Base-by-base conservation (phyloP, 2,113 vertebrate genomes). In the Miniopterus natalensis region DNA sequence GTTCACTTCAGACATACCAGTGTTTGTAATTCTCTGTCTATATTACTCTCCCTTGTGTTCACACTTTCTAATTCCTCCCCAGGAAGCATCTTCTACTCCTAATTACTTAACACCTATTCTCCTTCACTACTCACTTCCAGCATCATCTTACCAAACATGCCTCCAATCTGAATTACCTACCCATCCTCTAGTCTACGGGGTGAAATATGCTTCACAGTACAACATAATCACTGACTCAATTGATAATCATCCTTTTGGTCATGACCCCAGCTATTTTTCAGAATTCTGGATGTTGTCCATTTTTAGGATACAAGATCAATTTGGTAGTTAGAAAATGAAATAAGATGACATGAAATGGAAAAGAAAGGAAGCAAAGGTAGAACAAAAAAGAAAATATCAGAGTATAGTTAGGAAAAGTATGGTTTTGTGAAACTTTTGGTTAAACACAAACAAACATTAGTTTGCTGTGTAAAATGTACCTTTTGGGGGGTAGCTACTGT, bases 401-500 rank as follows among this genome's bases (percentile, higher is more conserved):
- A 84, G 36, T 23, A 20, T 53, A 25, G 21, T 75, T 68, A 92
- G 27, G 6, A 4, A n/a, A 68, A 83, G 42, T 57, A 55, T 1
- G 4, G 17, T 5, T 80, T 85, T 47, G 15, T n/a, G 25, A 40
- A 84, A 84, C 20, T 66, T 79, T 57, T 53, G 23, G 40, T 70
- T 70, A 79, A 89, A 63, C 20, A 68, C 49, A 70, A 80, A 71
- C 75, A 93, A 73, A 78, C 31, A 49, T 47, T 77, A 88, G 40
- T 85, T 85, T 79, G 25, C 49, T 49, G 21, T 15, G 9, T 49
- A 55, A 85, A 78, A 53, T 85, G 2, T 42, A n/a, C 47, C 84
- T 53, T 40, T 75, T 42, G 55, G 15, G 20, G 36, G 36, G 36
- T 36, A 90, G 8, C 55, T 42, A 66, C 23, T 66, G 55, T 42